A percentile compares a stretch with the other conserved stretches of the same genome.
phyloP scores from a whole-genome alignment of 2,888 invertebrate species.

The Parascotia fuliginaria region DNA sequence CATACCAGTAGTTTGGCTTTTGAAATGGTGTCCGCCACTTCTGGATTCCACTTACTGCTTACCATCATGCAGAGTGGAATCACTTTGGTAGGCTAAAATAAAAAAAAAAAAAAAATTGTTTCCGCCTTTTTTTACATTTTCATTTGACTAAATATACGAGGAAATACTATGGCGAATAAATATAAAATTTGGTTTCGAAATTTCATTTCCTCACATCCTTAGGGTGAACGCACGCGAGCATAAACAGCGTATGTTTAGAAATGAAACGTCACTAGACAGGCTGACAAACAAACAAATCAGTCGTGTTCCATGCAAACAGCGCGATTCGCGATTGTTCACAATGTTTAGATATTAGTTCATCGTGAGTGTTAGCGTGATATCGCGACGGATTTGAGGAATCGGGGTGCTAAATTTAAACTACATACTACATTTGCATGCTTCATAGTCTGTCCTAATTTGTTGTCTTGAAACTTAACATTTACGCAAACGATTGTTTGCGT shows the following conservation, averaged over 20 bases:
- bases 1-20: too few relatives aligned
- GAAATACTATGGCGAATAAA: background rate
- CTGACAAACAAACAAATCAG: conserved; percentile 54
- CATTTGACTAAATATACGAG: too few relatives aligned
- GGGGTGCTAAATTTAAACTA: conserved; percentile 57
- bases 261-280: conserved; percentile 55
- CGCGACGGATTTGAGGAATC: conserved; percentile 68
- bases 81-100: too few relatives aligned
- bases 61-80: too few relatives aligned
- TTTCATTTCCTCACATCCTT: conserved; percentile 35
- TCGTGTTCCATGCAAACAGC: conserved; percentile 55
- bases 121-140: too few relatives aligned
- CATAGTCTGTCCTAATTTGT: conserved; percentile 13
- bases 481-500: background rate
- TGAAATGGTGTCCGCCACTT: too few relatives aligned
- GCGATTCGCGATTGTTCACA: conserved; percentile 44
- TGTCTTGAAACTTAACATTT: background rate
- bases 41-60: too few relatives aligned
- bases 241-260: conserved; percentile 56
- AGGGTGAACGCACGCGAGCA: conserved; percentile 36
- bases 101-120: too few relatives aligned
- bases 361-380: conserved; percentile 71
- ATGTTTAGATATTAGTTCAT: conserved; percentile 70
- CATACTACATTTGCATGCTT: conserved; percentile 28
- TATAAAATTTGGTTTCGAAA: conserved; percentile 7